Evolutionary conservation across 2,113 vertebrate genomes (phyloP).

Genomic region (Brachionichthys hirsutus): DNA sequence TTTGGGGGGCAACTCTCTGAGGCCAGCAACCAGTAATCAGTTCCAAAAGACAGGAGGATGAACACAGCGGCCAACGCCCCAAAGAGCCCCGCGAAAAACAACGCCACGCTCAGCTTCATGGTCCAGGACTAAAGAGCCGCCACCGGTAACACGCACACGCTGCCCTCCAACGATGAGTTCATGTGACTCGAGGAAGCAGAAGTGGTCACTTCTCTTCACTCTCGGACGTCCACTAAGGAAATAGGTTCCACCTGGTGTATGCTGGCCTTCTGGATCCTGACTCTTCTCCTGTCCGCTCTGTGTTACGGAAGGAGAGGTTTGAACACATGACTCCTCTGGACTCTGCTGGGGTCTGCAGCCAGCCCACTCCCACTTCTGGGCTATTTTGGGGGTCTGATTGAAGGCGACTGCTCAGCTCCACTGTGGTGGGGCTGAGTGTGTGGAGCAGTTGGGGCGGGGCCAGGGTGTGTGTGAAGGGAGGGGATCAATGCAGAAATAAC

Average conservation of each 20-base stretch:
- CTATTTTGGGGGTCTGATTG: constrained; percentile 91
- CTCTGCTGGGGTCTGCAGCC: constrained; percentile 65
- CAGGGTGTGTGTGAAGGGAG: constrained; percentile 44
- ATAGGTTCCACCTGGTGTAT: constrained; percentile 3
- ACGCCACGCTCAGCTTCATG: constrained; percentile 89
- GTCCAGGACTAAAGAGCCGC: constrained; percentile 30
- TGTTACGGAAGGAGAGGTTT: constrained; percentile 54
- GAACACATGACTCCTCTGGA: constrained; percentile 60
- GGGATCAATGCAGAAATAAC: constrained; percentile 71
- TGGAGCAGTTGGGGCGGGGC: constrained; percentile 38
- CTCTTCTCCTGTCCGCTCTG: constrained; percentile 40
- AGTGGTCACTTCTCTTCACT: constrained; percentile 22
- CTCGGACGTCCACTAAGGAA: constrained; percentile 23
- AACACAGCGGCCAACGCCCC: constrained; percentile 88
- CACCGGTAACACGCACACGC: constrained; percentile 18
- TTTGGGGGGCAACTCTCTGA: constrained; percentile 80
- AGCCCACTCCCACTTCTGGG: constrained; percentile 53
- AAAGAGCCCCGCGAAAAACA: constrained; percentile 94
- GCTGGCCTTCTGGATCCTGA: constrained; percentile 23
- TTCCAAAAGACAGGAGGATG: constrained; percentile 92
- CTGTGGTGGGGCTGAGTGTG: constrained; percentile 54
- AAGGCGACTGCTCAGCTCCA: constrained; percentile 70
- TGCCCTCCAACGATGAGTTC: constrained; percentile 30
- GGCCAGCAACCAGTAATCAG: constrained; percentile 95
- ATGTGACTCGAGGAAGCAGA: constrained; percentile 45